Base-by-base conservation (phyloP, 2,113 vertebrate species). In the Eurypyga helias region DNA sequence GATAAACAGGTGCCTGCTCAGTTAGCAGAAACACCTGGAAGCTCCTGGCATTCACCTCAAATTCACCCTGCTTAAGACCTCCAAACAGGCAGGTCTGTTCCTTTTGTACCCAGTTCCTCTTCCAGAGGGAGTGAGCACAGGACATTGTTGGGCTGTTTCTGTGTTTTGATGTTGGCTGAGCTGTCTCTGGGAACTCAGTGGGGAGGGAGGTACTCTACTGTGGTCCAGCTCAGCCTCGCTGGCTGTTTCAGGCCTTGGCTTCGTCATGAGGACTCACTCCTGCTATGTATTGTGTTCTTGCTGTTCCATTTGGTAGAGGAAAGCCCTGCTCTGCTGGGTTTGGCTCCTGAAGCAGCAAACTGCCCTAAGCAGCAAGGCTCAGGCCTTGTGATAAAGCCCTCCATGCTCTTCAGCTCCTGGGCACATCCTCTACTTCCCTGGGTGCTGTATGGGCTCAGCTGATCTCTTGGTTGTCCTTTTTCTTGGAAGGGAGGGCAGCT, bases 111-210 rank as follows among this genome's bases (percentile, higher is more conserved):
- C n/a, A 14, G 29, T n/a, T 46, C 29, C 10, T 34, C 36, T 70
- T 87, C 33, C 60, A 55, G 15, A 79, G 21, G 57, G 51, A 64
- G 11, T 0, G 9, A 54, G 38, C 0, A 4, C 31, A 71, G 55
- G 55, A 36, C 0, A 1, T 8, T 23, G 28, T 11, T 36, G 64
- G 60, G 36, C 52, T 54, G 14, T 29, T 83, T 29, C 38, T 0
- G 0, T 62, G 29, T 33, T 84, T 73, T 61, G 55, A 29, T 6
- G 5, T n/a, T 61, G 34, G 31, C 26, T 69, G 78, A 55, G 49
- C 70, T 25, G 55, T 75, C 79, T 17, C n/a, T 58, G 70, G 62
- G 48, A 64, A 31, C 43, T 31, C 21, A 0, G 2, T 0, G 0
- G 33, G 28, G 34, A 58, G 20, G 34, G 65, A 33, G 26, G 13